These are phyloP conservation scores for Anas platyrhynchos DNA, from an alignment of 2,113 vertebrate species.

Conservation along the genomic window DNA sequence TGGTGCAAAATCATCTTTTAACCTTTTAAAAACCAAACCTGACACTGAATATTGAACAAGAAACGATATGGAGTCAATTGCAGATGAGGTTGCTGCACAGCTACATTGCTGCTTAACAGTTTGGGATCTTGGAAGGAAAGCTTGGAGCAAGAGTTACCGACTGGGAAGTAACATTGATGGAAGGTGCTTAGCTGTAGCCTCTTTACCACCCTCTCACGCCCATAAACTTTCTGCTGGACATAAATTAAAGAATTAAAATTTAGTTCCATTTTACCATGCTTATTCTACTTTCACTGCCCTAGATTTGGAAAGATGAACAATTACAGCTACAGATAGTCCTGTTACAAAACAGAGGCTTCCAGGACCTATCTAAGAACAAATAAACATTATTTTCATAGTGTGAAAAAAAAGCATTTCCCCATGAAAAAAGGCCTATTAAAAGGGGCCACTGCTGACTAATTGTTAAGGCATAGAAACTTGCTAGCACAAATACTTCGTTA, in stretches of 20 bases:
- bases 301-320: not conserved
- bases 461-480: not conserved
- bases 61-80: not conserved
- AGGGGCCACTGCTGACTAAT: not conserved
- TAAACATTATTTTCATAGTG: not conserved
- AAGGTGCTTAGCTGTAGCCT: not conserved
- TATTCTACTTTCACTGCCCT: not conserved
- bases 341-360: not conserved
- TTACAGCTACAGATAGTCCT: not conserved
- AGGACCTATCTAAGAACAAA: not conserved
- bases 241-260: not conserved
- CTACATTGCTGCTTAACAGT: rapidly evolving
- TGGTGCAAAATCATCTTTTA: not conserved
- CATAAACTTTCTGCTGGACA: not conserved
- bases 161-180: not conserved
- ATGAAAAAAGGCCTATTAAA: not conserved
- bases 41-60: not conserved
- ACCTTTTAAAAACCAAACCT: not conserved
- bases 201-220: not conserved
- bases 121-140: not conserved
- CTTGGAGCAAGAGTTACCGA: not conserved
- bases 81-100: not conserved
- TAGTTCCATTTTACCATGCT: not conserved
- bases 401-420: not conserved
- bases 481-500: not conserved